Evolutionary conservation across 2,113 vertebrate species (phyloP).

Genomic region (Anhinga rufa): DNA sequence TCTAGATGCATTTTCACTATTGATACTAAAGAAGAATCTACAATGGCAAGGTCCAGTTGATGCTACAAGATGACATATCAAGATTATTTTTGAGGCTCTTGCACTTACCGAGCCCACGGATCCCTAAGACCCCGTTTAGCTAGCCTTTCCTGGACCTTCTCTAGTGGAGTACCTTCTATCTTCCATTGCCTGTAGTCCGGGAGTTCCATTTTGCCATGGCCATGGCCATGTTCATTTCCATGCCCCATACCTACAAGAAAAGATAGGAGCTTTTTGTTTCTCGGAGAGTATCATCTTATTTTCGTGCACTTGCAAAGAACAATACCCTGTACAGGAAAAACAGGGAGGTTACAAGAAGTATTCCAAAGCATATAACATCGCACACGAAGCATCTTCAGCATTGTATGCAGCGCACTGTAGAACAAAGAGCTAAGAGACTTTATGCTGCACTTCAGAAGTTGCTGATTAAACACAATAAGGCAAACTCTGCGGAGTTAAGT

Average conservation of each 20-base stretch:
- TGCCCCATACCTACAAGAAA: constrained; percentile 69
- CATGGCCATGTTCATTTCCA: constrained; percentile 74
- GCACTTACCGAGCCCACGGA: constrained; percentile 87
- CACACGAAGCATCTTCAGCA: not conserved
- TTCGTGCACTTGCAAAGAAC: not conserved
- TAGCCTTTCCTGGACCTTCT: constrained; percentile 81
- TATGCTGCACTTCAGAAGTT: not conserved
- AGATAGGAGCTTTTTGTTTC: not conserved
- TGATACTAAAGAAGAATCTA: not conserved
- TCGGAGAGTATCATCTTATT: not conserved
- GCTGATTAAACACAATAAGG: not conserved
- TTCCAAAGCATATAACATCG: not conserved
- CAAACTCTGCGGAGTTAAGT: not conserved
- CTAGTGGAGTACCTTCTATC: constrained; percentile 86
- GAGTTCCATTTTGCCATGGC: constrained; percentile 77
- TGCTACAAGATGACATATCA: not conserved
- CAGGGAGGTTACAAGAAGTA: not conserved
- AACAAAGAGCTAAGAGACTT: not conserved
- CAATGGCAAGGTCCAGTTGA: not conserved
- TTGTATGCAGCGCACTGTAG: not conserved
- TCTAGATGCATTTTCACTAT: not conserved
- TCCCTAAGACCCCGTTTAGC: constrained; percentile 83
- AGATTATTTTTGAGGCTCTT: not conserved
- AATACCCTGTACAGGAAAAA: not conserved
- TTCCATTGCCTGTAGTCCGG: constrained; percentile 91